phyloP scores from a whole-genome alignment of 2,797 vertebrate genomes.

The Gila robusta region DNA sequence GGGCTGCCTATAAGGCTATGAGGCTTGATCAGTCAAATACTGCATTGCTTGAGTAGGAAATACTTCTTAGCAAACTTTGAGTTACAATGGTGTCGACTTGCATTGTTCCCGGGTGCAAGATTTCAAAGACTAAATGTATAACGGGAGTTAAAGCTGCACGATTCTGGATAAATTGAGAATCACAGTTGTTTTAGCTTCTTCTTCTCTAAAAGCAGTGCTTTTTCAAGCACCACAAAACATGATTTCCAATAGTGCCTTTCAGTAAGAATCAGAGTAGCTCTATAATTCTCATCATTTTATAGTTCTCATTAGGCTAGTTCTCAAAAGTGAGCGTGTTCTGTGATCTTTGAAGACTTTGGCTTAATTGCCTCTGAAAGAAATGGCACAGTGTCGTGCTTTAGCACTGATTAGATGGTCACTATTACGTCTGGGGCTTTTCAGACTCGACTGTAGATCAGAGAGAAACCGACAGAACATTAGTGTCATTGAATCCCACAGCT shows the following conservation, averaged over 20 bases:
- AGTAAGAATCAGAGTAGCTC: not conserved
- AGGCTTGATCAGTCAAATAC: not conserved
- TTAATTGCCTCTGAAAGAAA: constrained; percentile 42
- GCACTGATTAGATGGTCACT: constrained; percentile 38
- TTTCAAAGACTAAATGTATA: too few relatives aligned
- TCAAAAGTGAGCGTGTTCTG: constrained; percentile 46
- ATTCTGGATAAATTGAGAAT: too few relatives aligned
- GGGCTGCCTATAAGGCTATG: not conserved
- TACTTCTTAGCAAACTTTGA: not conserved
- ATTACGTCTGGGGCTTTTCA: constrained; percentile 29
- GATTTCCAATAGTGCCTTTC: not conserved
- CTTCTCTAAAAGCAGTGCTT: not conserved
- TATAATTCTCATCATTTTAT: not conserved
- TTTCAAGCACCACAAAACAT: not conserved
- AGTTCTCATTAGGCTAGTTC: constrained; percentile 17
- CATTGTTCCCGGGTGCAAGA: not conserved
- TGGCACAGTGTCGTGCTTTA: constrained; percentile 21
- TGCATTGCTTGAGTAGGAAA: not conserved
- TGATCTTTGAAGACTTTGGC: constrained; percentile 40
- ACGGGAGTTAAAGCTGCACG: too few relatives aligned
- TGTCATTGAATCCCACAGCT: not conserved
- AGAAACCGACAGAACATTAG: not conserved
- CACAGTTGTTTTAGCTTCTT: too few relatives aligned
- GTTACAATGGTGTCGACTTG: not conserved
- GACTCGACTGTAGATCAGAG: constrained; percentile 15